Evolutionary conservation across 64 coral and sea anemone species (phyloP).

Genomic region (Stylophora pistillata): DNA sequence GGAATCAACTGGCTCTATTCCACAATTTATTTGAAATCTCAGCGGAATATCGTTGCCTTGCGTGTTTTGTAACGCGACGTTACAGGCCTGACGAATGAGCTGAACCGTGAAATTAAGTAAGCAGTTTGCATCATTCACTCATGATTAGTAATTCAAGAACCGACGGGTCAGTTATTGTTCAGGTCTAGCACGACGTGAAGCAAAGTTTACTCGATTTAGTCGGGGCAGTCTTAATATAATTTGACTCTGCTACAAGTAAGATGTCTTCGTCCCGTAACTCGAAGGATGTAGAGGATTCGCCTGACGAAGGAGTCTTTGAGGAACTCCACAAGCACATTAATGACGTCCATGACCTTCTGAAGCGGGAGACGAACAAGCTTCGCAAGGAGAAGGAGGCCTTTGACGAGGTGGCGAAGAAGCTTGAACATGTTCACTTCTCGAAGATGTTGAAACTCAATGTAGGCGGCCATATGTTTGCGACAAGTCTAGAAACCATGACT

Average conservation of each 20-base stretch:
- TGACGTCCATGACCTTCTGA: constrained; percentile 21
- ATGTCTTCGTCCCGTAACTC: not conserved
- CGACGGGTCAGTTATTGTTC: too few relatives aligned
- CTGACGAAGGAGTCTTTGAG: not conserved
- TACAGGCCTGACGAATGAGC: too few relatives aligned
- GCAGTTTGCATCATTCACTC: too few relatives aligned
- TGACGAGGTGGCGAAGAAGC: constrained; percentile 22
- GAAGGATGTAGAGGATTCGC: not conserved
- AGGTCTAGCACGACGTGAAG: too few relatives aligned
- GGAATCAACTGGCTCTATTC: too few relatives aligned
- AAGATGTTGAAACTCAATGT: constrained; percentile 50
- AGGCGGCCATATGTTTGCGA: constrained; percentile 34
- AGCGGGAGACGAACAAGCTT: constrained; percentile 17
- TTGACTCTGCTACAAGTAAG: not conserved
- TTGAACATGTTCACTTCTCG: constrained; percentile 21
- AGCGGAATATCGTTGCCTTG: too few relatives aligned
- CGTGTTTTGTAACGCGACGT: too few relatives aligned
- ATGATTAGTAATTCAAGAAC: too few relatives aligned
- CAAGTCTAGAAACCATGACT: constrained; percentile 39
- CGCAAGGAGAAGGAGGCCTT: constrained; percentile 30
- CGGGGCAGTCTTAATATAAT: too few relatives aligned
- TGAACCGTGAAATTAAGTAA: too few relatives aligned
- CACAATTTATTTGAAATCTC: too few relatives aligned
- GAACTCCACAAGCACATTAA: not conserved
- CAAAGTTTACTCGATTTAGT: too few relatives aligned